Base-by-base conservation (phyloP, 2,113 vertebrate genomes). In the Oenanthe oenanthe region DNA sequence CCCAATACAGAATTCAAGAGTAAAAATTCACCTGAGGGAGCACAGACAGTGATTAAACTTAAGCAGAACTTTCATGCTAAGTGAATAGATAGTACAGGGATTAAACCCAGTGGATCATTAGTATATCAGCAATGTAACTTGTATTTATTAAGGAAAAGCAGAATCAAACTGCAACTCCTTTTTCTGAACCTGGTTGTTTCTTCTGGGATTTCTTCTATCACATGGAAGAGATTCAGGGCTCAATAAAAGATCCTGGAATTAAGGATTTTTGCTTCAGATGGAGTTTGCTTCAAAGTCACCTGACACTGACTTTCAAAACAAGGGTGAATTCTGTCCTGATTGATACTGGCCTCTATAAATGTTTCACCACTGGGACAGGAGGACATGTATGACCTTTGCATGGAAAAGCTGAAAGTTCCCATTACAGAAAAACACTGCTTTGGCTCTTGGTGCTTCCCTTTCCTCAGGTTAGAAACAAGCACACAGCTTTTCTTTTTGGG, bases 331-430 rank as follows among this genome's bases (percentile, higher is more conserved):
- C 47, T 78, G 32, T 80, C 24, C 10, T 21, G 9, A 4, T 16
- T 34, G 62, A 22, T 28, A 1, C 4, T n/a, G 83, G 20, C 14
- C 26, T 26, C 40, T 56, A 0, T 29, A 50, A 50, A 29, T 38
- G 60, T 32, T 17, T 50, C n/a, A 40, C 10, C 32, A 10, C 31
- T 21, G 54, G 54, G 21, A 45, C 6, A 10, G 24, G 29, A 51
- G n/a, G 47, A 16, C 24, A 5, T 0, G 0, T 2, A 2, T 22
- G 26, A 12, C 40, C 15, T 76, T 1, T 1, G 10, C 5, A 19
- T 15, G 42, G 65, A 12, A 47, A 51, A 36, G 3, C 5, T 67
- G 48, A 2, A 34, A 58, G 4, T 24, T 36, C 6, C n/a, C 50
- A 0, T 26, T 29, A 22, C 8, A 15, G 19, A 7, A 34, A 70